Percentiles rank a stretch among this genome's conserved stretches.
These are phyloP conservation scores for Dermatophagoides farinae DNA, from an alignment of 1,140 invertebrate species.

Conservation along the genomic window DNA sequence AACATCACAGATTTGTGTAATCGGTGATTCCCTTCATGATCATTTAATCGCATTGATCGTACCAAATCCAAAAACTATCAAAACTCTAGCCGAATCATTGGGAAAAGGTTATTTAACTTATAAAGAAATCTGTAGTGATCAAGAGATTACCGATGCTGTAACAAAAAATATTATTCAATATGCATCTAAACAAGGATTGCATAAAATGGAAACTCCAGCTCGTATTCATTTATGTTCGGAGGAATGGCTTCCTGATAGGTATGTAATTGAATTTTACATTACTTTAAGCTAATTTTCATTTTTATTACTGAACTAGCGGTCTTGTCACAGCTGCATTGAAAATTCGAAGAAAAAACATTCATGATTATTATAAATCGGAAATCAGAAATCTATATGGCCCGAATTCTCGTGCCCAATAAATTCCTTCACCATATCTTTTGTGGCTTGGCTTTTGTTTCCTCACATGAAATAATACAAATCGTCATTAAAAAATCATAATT, in stretches of 20 bases:
- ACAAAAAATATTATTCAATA: slow-evolving; percentile 52
- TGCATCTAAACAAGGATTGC: slow-evolving; percentile 67
- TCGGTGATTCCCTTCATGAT: slow-evolving; percentile 32
- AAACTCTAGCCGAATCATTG: slow-evolving; percentile 41
- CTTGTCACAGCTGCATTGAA: slow-evolving; percentile 90
- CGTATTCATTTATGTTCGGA: slow-evolving; percentile 68
- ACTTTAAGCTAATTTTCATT: slow-evolving; percentile 59
- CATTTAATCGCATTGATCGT: slow-evolving; percentile 78
- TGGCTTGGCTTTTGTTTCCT: no score
- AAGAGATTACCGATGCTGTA: slow-evolving; percentile 34
- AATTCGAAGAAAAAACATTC: slow-evolving; percentile 82
- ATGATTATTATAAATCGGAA: slow-evolving; percentile 48
- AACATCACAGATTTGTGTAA: slow-evolving; percentile 22
- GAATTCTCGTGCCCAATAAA: neutral
- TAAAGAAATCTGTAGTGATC: slow-evolving; percentile 50
- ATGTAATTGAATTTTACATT: slow-evolving; percentile 61
- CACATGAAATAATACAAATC: neutral
- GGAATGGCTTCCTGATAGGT: slow-evolving; percentile 79
- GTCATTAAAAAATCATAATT: neutral
- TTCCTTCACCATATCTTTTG: no score
- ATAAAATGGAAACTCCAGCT: slow-evolving; percentile 75
- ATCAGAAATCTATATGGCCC: slow-evolving; percentile 9
- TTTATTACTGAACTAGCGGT: slow-evolving; percentile 37
- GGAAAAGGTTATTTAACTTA: slow-evolving; percentile 38
- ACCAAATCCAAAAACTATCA: slow-evolving; percentile 45